These are phyloP conservation scores for Xestoiulus laeticollis DNA, from an alignment of 2,888 invertebrate genomes.

Conservation along the genomic window DNA sequence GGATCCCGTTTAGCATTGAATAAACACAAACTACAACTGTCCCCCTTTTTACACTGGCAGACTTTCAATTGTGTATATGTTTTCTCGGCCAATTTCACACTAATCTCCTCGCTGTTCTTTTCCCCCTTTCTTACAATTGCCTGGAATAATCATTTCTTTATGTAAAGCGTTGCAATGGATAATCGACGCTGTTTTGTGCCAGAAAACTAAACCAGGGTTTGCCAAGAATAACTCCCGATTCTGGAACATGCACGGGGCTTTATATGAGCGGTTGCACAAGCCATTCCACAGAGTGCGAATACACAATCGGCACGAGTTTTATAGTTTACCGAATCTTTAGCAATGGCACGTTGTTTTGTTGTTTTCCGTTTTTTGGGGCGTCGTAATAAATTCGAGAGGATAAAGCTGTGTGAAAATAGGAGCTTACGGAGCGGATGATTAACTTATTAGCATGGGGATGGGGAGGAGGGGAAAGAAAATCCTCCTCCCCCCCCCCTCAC, in stretches of 20 bases:
- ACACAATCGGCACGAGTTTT: neutral
- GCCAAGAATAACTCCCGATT: neutral
- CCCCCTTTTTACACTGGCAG: too few species aligned
- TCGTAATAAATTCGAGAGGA: neutral
- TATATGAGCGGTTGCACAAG: neutral
- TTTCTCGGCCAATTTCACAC: too few species aligned
- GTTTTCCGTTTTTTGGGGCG: neutral
- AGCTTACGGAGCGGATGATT: neutral
- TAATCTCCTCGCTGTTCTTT: too few species aligned
- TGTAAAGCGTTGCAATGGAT: neutral
- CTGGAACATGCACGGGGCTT: neutral
- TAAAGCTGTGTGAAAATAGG: conserved; percentile 2
- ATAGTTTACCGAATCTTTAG: neutral
- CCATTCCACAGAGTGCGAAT: neutral
- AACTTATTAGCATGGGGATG: conserved; percentile 29
- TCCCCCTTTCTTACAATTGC: too few species aligned
- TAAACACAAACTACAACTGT: too few species aligned
- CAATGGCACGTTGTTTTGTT: conserved; percentile 10
- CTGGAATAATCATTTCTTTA: neutral
- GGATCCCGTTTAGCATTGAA: too few species aligned
- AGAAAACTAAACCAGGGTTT: neutral
- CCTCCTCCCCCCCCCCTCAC: neutral
- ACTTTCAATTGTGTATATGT: too few species aligned
- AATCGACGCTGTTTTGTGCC: neutral
- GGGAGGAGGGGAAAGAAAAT: neutral